Evolutionary conservation across 1,140 invertebrate species (phyloP).

Genomic region (Cotesia typhae): DNA sequence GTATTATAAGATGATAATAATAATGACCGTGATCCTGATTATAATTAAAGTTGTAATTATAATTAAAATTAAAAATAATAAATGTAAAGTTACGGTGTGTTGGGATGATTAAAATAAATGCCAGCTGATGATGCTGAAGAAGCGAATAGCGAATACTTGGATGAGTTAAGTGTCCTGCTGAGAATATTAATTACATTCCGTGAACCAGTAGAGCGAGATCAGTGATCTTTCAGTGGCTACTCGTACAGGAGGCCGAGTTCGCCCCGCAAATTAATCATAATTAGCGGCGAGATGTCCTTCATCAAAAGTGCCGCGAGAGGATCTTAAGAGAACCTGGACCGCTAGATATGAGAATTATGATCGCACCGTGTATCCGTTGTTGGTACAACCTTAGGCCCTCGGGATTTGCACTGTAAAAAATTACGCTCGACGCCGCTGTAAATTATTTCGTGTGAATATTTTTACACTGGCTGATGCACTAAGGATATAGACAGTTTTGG

Average conservation of each 20-base stretch:
- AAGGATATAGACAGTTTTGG: too few relatives aligned
- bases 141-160: constrained; percentile 17
- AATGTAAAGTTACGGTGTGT: not conserved
- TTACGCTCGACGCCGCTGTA: too few relatives aligned
- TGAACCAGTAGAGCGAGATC: not conserved
- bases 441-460: too few relatives aligned
- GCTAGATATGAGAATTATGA: too few relatives aligned
- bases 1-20: too few relatives aligned
- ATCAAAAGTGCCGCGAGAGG: constrained; percentile 17
- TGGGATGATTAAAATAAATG: not conserved
- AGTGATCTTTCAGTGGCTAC: constrained; percentile 11
- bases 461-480: too few relatives aligned
- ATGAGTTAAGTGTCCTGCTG: constrained; percentile 34
- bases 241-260: constrained; percentile 11
- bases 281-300: constrained; percentile 33
- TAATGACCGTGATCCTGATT: too few relatives aligned
- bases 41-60: too few relatives aligned
- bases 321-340: not conserved
- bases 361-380: not conserved
- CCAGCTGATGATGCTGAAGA: not conserved
- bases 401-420: constrained; percentile 14
- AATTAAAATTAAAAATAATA: too few relatives aligned
- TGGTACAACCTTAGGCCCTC: not conserved
- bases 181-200: constrained; percentile 43
- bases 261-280: constrained; percentile 39